Percentiles rank a stretch among this genome's conserved stretches.
These are phyloP conservation scores for Eleginops maclovinus DNA, from an alignment of 2,113 vertebrate species.

Conservation along the genomic window DNA sequence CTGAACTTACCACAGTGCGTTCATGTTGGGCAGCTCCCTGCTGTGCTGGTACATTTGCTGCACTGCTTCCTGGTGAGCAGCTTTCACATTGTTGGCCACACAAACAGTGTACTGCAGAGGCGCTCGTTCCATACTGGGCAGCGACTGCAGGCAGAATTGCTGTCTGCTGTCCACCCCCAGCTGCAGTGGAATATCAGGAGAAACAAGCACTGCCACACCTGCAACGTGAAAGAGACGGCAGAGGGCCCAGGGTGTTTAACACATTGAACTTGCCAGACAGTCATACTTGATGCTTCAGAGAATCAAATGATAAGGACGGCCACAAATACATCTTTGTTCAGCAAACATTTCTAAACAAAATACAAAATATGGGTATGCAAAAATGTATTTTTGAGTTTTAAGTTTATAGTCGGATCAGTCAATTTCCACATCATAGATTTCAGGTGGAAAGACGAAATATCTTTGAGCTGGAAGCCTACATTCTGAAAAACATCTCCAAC, in stretches of 20 bases:
- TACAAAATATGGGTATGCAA: too few relatives aligned
- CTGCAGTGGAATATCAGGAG: constrained; percentile 83
- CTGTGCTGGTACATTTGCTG: constrained; percentile 62
- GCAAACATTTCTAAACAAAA: too few relatives aligned
- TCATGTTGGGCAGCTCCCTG: constrained; percentile 80
- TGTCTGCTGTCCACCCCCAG: constrained; percentile 84
- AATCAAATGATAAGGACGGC: constrained; percentile 1
- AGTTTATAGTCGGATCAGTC: too few relatives aligned
- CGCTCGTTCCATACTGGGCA: constrained; percentile 73
- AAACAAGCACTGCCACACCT: constrained; percentile 88
- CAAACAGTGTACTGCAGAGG: constrained; percentile 89
- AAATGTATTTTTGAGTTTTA: too few relatives aligned
- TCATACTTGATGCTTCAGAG: neutral
- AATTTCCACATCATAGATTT: too few relatives aligned
- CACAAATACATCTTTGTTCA: too few relatives aligned
- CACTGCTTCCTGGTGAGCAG: constrained; percentile 81
- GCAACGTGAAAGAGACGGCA: constrained; percentile 20
- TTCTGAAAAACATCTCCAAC: too few relatives aligned
- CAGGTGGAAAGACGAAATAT: too few relatives aligned
- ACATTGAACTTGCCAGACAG: neutral
- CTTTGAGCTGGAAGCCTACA: too few relatives aligned
- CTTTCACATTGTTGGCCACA: constrained; percentile 78
- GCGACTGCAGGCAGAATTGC: constrained; percentile 88
- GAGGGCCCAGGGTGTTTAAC: neutral
- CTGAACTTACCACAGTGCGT: constrained; percentile 83